Percentiles rank a stretch among this genome's conserved stretches.
These are phyloP conservation scores for Drosophila grimshawi DNA, from an alignment of 1,140 invertebrate species.

Conservation along the genomic window DNA sequence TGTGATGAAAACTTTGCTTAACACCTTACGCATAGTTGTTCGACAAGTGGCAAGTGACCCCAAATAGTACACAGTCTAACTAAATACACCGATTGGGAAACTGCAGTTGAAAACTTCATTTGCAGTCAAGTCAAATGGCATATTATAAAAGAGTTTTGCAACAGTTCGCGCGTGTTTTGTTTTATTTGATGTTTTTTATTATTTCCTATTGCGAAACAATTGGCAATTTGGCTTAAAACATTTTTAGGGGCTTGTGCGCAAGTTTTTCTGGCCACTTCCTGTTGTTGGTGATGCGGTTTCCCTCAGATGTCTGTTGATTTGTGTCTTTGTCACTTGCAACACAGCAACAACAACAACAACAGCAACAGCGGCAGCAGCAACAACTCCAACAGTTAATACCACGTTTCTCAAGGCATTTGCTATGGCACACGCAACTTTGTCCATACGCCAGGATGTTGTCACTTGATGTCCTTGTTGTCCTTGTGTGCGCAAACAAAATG, in stretches of 20 bases:
- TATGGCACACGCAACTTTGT: constrained; percentile 69
- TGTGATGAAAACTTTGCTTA: constrained; percentile 16
- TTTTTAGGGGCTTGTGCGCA: constrained; percentile 51
- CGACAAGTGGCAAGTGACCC: background rate
- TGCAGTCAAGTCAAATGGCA: constrained; percentile 47
- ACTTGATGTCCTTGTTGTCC: constrained; percentile 34
- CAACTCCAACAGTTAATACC: constrained; percentile 65
- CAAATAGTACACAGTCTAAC: constrained; percentile 2
- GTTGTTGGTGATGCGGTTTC: constrained; percentile 54
- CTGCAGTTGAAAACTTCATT: constrained; percentile 33
- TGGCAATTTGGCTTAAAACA: constrained; percentile 78
- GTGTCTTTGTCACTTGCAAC: constrained; percentile 32
- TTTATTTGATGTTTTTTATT: background rate
- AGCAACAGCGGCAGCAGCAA: background rate
- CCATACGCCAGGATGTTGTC: constrained; percentile 70
- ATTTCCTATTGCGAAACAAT: constrained; percentile 54
- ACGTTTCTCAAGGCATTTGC: constrained; percentile 62
- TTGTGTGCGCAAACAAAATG: constrained; percentile 73
- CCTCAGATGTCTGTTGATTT: constrained; percentile 69
- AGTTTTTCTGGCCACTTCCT: constrained; percentile 76
- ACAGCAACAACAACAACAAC: background rate
- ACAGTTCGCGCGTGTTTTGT: constrained; percentile 9
- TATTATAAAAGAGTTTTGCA: constrained; percentile 33
- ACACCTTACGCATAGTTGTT: constrained; percentile 29
- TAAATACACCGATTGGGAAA: background rate